Conservation (phyloP, 2,888 invertebrate species). For the Anorthoa munda region DNA sequence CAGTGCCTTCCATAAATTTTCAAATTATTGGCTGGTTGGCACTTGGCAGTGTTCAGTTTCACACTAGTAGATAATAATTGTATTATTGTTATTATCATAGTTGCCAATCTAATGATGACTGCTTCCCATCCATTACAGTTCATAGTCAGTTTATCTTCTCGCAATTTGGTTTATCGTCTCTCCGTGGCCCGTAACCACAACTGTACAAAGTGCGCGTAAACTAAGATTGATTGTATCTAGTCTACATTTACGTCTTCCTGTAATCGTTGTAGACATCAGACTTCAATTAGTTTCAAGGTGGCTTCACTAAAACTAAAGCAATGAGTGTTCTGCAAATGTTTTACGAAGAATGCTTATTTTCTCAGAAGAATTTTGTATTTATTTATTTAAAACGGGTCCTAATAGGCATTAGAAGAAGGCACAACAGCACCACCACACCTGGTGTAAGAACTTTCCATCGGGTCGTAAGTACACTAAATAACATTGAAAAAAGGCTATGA, state of each 20-base stretch:
- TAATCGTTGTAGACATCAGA: conserved; percentile 22
- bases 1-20: not conserved
- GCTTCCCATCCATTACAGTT: not conserved
- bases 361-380: not conserved
- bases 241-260: conserved; percentile 21
- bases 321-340: not conserved
- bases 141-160: conserved; percentile 25
- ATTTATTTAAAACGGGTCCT: not conserved
- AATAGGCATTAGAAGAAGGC: not conserved
- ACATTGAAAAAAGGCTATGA: no score
- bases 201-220: conserved; percentile 18
- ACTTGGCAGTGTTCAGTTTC: not conserved
- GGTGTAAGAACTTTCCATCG: not conserved
- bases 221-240: conserved; percentile 38
- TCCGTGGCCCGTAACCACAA: not conserved
- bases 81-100: not conserved
- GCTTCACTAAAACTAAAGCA: not conserved
- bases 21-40: no score
- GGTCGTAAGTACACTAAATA: not conserved
- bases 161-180: conserved; percentile 24
- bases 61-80: no score
- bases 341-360: no score
- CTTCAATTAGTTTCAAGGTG: conserved; percentile 50
- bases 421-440: no score
- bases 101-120: conserved; percentile 2